These are phyloP conservation scores for Chaetops frenatus DNA, from an alignment of 2,113 vertebrate species.

Conservation along the genomic window DNA sequence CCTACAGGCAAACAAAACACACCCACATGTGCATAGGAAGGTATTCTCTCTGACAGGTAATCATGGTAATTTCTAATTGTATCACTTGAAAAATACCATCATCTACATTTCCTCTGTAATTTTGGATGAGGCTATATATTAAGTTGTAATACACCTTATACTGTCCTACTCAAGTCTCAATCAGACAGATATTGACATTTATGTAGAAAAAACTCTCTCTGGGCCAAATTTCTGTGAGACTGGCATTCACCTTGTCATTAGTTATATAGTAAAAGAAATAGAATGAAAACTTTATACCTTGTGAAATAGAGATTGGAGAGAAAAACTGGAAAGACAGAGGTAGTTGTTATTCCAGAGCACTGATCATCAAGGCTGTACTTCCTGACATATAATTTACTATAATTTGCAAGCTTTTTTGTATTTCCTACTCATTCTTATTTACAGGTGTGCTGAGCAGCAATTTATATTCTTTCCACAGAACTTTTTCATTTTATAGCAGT, in stretches of 20 bases:
- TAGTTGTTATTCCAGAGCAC: neutral
- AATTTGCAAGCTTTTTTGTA: neutral
- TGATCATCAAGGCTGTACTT: neutral
- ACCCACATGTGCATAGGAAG: accelerated
- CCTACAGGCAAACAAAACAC: neutral
- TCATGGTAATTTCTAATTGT: neutral
- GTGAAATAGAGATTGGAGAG: neutral
- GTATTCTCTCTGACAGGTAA: neutral
- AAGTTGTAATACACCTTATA: neutral
- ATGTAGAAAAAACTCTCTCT: neutral
- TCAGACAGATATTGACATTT: neutral
- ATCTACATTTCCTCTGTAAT: neutral
- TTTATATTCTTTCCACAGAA: neutral
- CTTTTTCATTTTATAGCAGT: neutral
- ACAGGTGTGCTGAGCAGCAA: neutral
- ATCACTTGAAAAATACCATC: neutral
- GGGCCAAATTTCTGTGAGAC: neutral
- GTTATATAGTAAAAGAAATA: neutral
- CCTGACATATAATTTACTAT: neutral
- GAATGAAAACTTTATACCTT: neutral
- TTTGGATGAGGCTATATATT: neutral
- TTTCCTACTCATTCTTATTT: neutral
- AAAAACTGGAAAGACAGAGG: neutral
- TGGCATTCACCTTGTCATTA: neutral
- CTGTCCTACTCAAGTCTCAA: neutral